phyloP scores from a whole-genome alignment of 2,797 vertebrate genomes.

The Mus minutoides region DNA sequence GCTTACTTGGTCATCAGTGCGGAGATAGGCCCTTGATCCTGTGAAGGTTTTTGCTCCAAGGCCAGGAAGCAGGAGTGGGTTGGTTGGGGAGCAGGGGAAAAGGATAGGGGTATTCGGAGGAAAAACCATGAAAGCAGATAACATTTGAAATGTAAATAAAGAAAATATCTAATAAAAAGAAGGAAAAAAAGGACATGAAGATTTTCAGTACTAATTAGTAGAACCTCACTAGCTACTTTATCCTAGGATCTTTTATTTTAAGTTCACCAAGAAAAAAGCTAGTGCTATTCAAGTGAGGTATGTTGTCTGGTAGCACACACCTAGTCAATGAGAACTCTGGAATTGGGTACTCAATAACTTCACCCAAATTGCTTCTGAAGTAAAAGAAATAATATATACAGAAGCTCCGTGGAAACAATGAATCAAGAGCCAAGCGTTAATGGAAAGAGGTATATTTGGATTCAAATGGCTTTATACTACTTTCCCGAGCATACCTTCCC shows the following conservation, averaged over 20 bases:
- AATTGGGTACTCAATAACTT: background rate
- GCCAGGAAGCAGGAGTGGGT: too few relatives aligned
- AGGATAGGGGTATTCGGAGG: too few relatives aligned
- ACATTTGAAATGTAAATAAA: too few relatives aligned
- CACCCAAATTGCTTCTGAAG: background rate
- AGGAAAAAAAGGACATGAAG: too few relatives aligned
- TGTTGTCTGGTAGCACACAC: background rate
- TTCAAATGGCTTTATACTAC: background rate
- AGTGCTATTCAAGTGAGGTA: background rate
- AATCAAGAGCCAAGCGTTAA: conserved; percentile 10
- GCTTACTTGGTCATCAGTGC: too few relatives aligned
- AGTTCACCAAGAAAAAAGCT: conserved; percentile 4
- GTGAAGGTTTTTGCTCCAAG: too few relatives aligned
- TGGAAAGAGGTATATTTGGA: background rate
- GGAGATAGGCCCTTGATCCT: too few relatives aligned
- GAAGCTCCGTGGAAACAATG: background rate
- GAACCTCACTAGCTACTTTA: background rate
- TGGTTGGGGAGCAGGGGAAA: too few relatives aligned
- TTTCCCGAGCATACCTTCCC: background rate
- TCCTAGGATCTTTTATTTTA: background rate
- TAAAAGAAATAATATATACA: background rate
- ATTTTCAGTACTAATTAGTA: background rate
- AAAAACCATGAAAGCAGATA: too few relatives aligned
- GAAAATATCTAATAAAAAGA: too few relatives aligned
- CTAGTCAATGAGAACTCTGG: background rate